phyloP scores from a whole-genome alignment of 2,113 vertebrate species.

The Damaliscus lunatus region DNA sequence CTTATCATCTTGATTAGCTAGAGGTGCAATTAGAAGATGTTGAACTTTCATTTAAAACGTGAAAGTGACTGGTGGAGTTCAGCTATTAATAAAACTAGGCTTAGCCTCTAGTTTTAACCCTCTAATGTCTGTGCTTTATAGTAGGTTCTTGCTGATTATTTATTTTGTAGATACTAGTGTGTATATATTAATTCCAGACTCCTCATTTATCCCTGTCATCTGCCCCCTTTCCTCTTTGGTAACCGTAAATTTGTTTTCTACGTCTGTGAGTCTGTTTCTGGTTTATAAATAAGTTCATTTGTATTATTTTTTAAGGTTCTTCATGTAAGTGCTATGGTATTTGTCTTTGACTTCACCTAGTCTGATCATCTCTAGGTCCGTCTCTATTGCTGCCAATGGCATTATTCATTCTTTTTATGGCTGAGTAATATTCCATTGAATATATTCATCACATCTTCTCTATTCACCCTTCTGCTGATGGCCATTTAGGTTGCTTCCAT shows the following conservation, averaged over 20 bases:
- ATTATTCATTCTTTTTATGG: background rate
- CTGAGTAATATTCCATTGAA: background rate
- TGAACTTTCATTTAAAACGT: constrained; percentile 44
- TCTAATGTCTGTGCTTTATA: background rate
- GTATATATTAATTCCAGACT: background rate
- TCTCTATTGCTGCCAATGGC: background rate
- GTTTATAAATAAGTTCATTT: background rate
- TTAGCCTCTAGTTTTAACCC: background rate
- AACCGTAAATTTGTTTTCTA: background rate
- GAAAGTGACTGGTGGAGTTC: background rate
- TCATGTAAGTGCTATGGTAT: background rate
- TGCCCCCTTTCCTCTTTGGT: background rate
- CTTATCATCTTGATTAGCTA: background rate
- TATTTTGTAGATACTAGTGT: background rate
- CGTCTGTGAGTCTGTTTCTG: background rate
- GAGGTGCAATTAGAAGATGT: constrained; percentile 13
- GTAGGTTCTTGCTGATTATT: background rate
- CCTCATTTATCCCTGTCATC: background rate
- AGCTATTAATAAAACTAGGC: constrained; percentile 2
- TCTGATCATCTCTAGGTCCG: background rate
- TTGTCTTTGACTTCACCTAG: background rate
- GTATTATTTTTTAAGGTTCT: background rate
- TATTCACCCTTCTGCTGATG: background rate
- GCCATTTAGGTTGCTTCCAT: background rate
- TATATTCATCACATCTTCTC: background rate